Conservation (phyloP, 2,797 vertebrate genomes). For the Lagorchestes hirsutus region DNA sequence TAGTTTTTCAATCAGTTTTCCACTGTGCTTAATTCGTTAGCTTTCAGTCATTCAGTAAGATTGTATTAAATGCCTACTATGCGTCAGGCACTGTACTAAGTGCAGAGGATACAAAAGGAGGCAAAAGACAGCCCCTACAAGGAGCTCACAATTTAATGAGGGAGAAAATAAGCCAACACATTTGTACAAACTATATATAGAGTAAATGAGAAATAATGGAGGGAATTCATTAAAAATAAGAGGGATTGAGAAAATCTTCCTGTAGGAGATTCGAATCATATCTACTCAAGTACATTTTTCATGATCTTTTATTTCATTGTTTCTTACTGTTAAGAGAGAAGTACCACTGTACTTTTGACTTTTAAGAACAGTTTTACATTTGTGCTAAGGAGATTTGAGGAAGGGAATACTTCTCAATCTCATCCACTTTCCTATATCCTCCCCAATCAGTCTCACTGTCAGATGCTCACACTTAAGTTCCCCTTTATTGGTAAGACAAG, state of each 20-base stretch:
- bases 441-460: constrained; percentile 59
- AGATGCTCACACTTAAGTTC: constrained; percentile 64
- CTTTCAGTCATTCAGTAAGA: neutral
- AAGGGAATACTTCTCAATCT: constrained; percentile 1
- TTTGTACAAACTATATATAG: neutral
- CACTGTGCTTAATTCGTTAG: neutral
- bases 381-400: neutral
- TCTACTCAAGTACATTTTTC: neutral
- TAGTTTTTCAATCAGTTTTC: neutral
- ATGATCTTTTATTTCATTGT: constrained; percentile 2
- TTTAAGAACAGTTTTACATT: neutral
- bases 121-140: neutral
- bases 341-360: neutral
- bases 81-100: neutral
- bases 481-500: constrained; percentile 71
- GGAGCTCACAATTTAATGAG: neutral
- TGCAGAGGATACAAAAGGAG: neutral
- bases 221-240: neutral
- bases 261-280: neutral
- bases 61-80: neutral
- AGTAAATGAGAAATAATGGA: neutral
- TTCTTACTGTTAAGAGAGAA: neutral
- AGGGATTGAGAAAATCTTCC: neutral
- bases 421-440: constrained; percentile 47
- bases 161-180: neutral